A percentile compares a stretch with the other conserved stretches of the same genome.
These are phyloP conservation scores for Drosophila auraria DNA, from an alignment of 1,140 invertebrate genomes.

Conservation along the genomic window DNA sequence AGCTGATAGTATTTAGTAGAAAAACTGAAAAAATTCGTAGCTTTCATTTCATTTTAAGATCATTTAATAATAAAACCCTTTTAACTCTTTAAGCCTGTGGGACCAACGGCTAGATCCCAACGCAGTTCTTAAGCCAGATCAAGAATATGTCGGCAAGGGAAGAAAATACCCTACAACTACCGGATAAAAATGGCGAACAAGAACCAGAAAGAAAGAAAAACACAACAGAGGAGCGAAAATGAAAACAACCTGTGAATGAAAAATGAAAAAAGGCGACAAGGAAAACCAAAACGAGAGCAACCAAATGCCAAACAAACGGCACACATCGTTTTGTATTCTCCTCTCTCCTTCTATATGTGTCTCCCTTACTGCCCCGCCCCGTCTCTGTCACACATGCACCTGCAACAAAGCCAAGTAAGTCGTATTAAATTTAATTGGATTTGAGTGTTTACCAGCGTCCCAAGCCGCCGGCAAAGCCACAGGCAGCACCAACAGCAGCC, in stretches of 20 bases:
- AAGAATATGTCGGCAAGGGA: slow-evolving; percentile 7
- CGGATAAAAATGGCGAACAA: slow-evolving; percentile 1
- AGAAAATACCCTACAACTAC: slow-evolving; percentile 3
- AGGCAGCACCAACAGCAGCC: slow-evolving; percentile 53
- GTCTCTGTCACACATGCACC: slow-evolving; percentile 36
- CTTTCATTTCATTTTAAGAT: too few species aligned
- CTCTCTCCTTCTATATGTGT: neutral
- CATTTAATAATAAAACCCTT: neutral
- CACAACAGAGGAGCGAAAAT: slow-evolving; percentile 44
- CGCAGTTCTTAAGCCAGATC: neutral
- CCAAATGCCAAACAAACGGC: slow-evolving; percentile 74
- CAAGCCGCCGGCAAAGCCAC: slow-evolving; percentile 71
- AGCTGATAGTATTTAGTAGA: neutral
- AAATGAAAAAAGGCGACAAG: slow-evolving; percentile 27
- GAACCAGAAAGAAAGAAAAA: slow-evolving; percentile 6
- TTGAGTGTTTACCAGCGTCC: slow-evolving; percentile 83
- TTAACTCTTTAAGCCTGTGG: neutral
- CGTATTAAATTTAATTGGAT: slow-evolving; percentile 85
- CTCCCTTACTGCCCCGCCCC: neutral
- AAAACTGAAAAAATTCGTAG: neutral
- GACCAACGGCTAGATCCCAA: neutral
- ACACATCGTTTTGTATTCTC: slow-evolving; percentile 19
- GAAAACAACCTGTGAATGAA: slow-evolving; percentile 58
- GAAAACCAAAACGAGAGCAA: slow-evolving; percentile 49
- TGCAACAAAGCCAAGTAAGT: slow-evolving; percentile 77